These are phyloP conservation scores for Hycleus cichorii DNA, from an alignment of 1,140 invertebrate species.

Conservation along the genomic window DNA sequence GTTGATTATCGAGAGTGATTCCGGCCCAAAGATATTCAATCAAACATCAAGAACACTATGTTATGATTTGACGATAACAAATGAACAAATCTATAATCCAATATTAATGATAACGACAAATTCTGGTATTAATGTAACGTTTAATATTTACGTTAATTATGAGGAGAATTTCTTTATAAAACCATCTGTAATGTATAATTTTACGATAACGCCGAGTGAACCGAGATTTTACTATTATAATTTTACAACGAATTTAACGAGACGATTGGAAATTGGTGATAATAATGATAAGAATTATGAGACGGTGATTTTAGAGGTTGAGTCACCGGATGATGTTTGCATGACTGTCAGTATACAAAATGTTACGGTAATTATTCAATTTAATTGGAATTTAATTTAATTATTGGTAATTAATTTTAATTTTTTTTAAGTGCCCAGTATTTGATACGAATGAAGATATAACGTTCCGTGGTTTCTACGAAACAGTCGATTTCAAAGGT, in stretches of 20 bases:
- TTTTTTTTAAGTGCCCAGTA: conserved; percentile 60
- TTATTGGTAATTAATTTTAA: too few species aligned
- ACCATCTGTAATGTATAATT: conserved; percentile 37
- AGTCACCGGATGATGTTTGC: conserved; percentile 54
- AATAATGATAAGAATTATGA: conserved; percentile 37
- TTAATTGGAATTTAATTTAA: too few species aligned
- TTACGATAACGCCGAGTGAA: conserved; percentile 45
- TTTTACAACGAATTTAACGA: conserved; percentile 47
- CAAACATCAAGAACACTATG: conserved; percentile 58
- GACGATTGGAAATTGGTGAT: background rate
- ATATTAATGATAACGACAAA: conserved; percentile 56
- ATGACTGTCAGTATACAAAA: conserved; percentile 69
- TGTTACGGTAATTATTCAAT: conserved; percentile 47
- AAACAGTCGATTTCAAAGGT: conserved; percentile 64
- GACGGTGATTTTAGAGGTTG: conserved; percentile 57
- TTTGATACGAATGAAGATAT: conserved; percentile 67
- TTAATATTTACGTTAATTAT: conserved; percentile 47
- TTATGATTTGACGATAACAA: conserved; percentile 35
- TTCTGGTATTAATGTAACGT: conserved; percentile 43
- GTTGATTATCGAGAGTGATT: conserved; percentile 47
- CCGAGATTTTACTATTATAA: conserved; percentile 43
- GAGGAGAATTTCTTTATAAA: conserved; percentile 51
- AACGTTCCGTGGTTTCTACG: conserved; percentile 60
- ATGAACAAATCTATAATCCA: conserved; percentile 36
- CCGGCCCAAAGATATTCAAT: conserved; percentile 45